These are phyloP conservation scores for Thumatha senex DNA, from an alignment of 2,888 invertebrate genomes.

Conservation along the genomic window DNA sequence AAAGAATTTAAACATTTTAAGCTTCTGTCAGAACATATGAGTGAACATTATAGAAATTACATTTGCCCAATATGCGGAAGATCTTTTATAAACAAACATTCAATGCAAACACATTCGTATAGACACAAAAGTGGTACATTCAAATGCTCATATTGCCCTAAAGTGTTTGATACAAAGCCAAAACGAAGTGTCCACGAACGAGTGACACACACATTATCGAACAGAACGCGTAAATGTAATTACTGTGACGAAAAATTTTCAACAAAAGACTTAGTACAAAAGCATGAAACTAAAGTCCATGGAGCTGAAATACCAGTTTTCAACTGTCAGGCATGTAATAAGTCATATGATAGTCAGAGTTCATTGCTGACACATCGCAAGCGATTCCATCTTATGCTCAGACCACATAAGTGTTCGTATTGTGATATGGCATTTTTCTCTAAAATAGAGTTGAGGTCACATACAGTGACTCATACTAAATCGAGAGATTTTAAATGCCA, in stretches of 20 bases:
- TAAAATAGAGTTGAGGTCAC: constrained; percentile 37
- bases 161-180: constrained; percentile 55
- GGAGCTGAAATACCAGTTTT: not conserved
- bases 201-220: constrained; percentile 45
- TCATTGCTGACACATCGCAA: constrained; percentile 44
- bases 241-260: constrained; percentile 13
- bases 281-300: not conserved
- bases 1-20: constrained; percentile 54
- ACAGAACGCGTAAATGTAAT: constrained; percentile 45
- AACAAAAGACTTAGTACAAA: not conserved
- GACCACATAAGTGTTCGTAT: constrained; percentile 54
- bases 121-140: constrained; percentile 34
- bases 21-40: constrained; percentile 59
- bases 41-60: constrained; percentile 59
- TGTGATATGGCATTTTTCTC: constrained; percentile 64
- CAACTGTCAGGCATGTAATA: constrained; percentile 53
- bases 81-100: constrained; percentile 45
- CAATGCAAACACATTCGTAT: constrained; percentile 28
- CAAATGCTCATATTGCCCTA: constrained; percentile 52
- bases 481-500: constrained; percentile 39
- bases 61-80: constrained; percentile 53
- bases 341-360: constrained; percentile 41
- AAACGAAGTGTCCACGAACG: constrained; percentile 55
- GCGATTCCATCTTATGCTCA: constrained; percentile 48
- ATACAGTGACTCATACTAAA: constrained; percentile 43